Conservation (phyloP, 2,797 vertebrate genomes). For the Hemibagrus guttatus region DNA sequence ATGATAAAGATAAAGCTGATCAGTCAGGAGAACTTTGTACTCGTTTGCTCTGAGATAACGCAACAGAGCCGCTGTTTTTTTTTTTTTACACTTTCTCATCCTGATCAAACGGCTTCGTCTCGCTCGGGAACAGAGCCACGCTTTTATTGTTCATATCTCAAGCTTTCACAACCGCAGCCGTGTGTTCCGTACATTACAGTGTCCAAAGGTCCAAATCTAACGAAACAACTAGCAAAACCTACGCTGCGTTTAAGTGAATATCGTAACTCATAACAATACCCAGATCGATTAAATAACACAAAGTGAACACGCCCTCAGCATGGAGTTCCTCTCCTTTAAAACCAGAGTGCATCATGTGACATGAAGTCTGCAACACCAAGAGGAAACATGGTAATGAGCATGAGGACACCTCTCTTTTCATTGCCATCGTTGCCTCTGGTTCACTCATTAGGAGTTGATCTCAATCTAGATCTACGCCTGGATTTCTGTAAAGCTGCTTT, state of each 20-base stretch:
- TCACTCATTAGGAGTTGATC: neutral
- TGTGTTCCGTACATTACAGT: neutral
- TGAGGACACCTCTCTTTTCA: neutral
- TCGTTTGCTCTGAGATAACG: neutral
- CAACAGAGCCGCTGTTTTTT: neutral
- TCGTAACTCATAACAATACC: neutral
- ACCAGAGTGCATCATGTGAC: neutral
- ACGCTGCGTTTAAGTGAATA: neutral
- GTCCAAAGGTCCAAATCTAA: conserved; percentile 7
- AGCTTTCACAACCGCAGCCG: neutral
- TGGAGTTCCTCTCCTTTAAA: neutral
- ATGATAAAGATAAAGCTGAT: too few species aligned
- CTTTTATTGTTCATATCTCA: neutral
- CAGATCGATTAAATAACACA: neutral
- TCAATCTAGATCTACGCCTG: neutral
- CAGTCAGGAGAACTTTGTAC: neutral
- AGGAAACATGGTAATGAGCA: neutral
- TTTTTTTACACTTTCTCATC: neutral
- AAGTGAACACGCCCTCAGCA: neutral
- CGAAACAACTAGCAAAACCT: neutral
- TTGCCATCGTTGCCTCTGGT: neutral
- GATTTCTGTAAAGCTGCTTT: neutral
- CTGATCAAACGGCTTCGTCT: neutral
- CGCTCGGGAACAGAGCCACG: neutral
- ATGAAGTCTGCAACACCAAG: neutral